Percentiles rank a stretch among this genome's conserved stretches.
These are phyloP conservation scores for Morus bassanus DNA, from an alignment of 2,797 vertebrate species.

Conservation along the genomic window DNA sequence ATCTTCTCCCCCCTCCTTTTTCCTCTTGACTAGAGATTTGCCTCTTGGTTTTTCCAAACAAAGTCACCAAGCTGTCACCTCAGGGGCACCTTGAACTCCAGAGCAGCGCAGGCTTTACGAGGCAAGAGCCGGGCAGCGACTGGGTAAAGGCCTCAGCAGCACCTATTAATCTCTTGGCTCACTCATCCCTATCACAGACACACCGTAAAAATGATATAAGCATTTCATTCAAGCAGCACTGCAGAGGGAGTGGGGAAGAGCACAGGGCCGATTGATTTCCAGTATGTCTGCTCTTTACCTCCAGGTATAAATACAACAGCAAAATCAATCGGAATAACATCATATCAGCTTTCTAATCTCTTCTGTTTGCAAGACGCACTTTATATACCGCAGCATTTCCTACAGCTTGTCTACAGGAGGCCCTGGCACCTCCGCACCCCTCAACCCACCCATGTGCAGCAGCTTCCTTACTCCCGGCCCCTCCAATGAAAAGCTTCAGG, in stretches of 20 bases:
- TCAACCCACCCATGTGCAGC: fast-evolving
- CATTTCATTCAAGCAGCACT: slow-evolving; percentile 64
- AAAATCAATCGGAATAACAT: slow-evolving; percentile 77
- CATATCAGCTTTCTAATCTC: slow-evolving; percentile 70
- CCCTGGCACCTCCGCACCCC: not conserved
- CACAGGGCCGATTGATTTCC: slow-evolving; percentile 69
- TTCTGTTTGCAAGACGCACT: slow-evolving; percentile 23
- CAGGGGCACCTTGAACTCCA: slow-evolving; percentile 48
- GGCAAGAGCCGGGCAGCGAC: not conserved
- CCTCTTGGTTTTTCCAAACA: not conserved
- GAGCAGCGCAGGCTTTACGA: not conserved
- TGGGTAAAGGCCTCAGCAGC: not conserved
- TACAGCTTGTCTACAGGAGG: slow-evolving; percentile 14
- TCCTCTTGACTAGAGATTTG: not conserved
- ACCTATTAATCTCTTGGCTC: slow-evolving; percentile 69
- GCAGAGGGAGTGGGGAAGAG: slow-evolving; percentile 38
- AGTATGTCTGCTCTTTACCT: slow-evolving; percentile 72
- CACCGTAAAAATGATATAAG: slow-evolving; percentile 76
- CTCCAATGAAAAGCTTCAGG: not conserved
- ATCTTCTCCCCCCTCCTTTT: not conserved
- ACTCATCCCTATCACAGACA: slow-evolving; percentile 71
- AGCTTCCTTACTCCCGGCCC: fast-evolving
- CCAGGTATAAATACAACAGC: slow-evolving; percentile 73
- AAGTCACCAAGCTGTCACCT: slow-evolving; percentile 25
- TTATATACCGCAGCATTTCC: slow-evolving; percentile 55